Conservation (phyloP, 2,888 invertebrate genomes). For the Mythimna lalbum region DNA sequence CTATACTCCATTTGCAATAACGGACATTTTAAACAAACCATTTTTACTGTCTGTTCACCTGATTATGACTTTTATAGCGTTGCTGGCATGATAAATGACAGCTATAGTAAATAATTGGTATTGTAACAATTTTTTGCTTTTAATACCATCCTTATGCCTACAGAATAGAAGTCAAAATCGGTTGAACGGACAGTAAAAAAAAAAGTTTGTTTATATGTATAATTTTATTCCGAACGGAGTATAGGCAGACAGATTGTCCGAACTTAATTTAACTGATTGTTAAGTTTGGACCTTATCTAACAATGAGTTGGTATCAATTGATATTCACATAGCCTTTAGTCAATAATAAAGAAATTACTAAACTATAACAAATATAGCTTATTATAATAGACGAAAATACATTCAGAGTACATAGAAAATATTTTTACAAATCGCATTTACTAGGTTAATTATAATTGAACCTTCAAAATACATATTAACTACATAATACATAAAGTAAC, state of each 20-base stretch:
- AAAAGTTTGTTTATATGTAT: no score
- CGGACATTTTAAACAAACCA: no score
- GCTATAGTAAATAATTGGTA: no score
- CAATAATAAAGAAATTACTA: conserved; percentile 17
- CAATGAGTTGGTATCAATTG: conserved; percentile 19
- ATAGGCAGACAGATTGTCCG: conserved; percentile 28
- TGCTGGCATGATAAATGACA: no score
- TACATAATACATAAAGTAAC: neutral
- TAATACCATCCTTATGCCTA: no score
- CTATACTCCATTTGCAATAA: no score
- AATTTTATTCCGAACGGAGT: no score
- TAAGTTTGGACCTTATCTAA: conserved; percentile 25
- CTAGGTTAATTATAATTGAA: neutral
- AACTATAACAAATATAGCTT: conserved; percentile 13
- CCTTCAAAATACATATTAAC: neutral
- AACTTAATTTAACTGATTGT: conserved; percentile 46
- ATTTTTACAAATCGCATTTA: neutral
- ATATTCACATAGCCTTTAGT: conserved; percentile 47
- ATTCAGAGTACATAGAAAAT: conserved; percentile 1
- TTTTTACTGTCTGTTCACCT: no score
- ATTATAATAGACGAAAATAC: conserved; percentile 8
- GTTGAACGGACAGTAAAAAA: no score
- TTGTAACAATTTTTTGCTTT: no score
- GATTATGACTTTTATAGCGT: no score
- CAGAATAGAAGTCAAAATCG: no score